Evolutionary conservation across 1,140 invertebrate genomes (phyloP).

Genomic region (Nautilus pompilius): DNA sequence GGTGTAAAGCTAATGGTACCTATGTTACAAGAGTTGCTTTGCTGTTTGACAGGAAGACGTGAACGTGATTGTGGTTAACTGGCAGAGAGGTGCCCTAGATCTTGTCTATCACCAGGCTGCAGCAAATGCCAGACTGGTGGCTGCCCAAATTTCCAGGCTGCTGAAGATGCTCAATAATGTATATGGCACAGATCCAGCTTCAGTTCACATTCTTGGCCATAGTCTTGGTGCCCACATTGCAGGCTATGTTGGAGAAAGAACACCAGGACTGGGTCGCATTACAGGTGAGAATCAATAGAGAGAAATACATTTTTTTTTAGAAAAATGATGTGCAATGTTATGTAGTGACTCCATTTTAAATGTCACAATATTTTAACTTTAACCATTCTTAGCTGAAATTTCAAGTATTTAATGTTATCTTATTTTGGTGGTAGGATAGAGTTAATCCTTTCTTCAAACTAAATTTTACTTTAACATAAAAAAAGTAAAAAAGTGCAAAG

Average conservation of each 20-base stretch:
- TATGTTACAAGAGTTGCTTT: conserved; percentile 1
- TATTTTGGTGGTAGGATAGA: too few relatives aligned
- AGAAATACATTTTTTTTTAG: too few relatives aligned
- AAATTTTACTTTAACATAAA: too few relatives aligned
- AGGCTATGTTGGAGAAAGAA: conserved; percentile 82
- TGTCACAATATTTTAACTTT: too few relatives aligned
- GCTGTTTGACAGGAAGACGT: conserved; percentile 38
- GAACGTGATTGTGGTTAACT: conserved; percentile 89
- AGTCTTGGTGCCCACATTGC: conserved; percentile 85
- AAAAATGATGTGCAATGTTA: too few relatives aligned
- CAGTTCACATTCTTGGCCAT: conserved; percentile 80
- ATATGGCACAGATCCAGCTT: conserved; percentile 3
- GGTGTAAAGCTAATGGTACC: too few relatives aligned
- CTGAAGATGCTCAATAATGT: conserved; percentile 45
- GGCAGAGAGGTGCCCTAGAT: conserved; percentile 83
- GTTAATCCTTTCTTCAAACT: too few relatives aligned
- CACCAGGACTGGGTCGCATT: conserved; percentile 74
- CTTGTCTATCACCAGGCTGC: conserved; percentile 83
- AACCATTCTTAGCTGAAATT: too few relatives aligned
- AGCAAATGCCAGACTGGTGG: conserved; percentile 86
- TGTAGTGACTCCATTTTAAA: too few relatives aligned
- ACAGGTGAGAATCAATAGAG: conserved; percentile 57
- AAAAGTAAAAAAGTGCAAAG: too few relatives aligned
- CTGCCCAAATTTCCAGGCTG: conserved; percentile 80
- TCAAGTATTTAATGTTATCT: too few relatives aligned